Conservation (phyloP, 2,113 vertebrate species). For the Sinocyclocheilus anshuiensis region DNA sequence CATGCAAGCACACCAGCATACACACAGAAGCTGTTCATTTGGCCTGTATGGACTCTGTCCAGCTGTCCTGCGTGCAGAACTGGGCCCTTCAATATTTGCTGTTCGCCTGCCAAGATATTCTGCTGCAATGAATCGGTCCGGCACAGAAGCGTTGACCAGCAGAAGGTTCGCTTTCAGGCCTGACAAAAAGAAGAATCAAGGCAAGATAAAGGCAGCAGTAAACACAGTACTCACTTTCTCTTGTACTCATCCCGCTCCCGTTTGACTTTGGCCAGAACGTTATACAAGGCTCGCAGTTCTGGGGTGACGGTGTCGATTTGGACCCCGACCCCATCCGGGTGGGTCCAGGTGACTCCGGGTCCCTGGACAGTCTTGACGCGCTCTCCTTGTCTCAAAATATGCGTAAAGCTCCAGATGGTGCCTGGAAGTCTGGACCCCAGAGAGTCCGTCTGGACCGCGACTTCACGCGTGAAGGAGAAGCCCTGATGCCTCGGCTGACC, state of each 20-base stretch:
- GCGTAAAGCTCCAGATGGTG: slow-evolving; percentile 89
- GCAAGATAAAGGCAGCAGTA: not conserved
- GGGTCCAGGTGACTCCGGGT: slow-evolving; percentile 80
- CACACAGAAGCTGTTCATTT: too few species aligned
- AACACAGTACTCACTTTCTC: slow-evolving; percentile 71
- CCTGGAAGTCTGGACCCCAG: slow-evolving; percentile 79
- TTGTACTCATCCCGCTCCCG: slow-evolving; percentile 81
- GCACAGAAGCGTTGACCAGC: not conserved
- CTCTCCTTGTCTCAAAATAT: slow-evolving; percentile 83
- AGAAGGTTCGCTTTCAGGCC: not conserved
- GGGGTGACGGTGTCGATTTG: slow-evolving; percentile 78
- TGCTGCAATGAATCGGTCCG: slow-evolving; percentile 45
- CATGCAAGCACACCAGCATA: not conserved
- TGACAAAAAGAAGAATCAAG: not conserved
- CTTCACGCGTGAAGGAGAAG: slow-evolving; percentile 76
- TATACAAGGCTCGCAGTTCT: slow-evolving; percentile 81
- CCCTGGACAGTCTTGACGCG: slow-evolving; percentile 82
- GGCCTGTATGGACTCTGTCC: too few species aligned
- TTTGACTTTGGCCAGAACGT: slow-evolving; percentile 84
- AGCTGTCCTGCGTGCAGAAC: not conserved
- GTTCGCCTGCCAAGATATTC: slow-evolving; percentile 36
- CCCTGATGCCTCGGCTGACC: slow-evolving; percentile 72
- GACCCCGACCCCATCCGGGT: slow-evolving; percentile 77
- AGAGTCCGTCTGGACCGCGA: slow-evolving; percentile 81
- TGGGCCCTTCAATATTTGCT: slow-evolving; percentile 14